Percentiles rank a stretch among this genome's conserved stretches.
These are phyloP conservation scores for Neomorphus geoffroyi DNA, from an alignment of 2,797 vertebrate species.

Conservation along the genomic window DNA sequence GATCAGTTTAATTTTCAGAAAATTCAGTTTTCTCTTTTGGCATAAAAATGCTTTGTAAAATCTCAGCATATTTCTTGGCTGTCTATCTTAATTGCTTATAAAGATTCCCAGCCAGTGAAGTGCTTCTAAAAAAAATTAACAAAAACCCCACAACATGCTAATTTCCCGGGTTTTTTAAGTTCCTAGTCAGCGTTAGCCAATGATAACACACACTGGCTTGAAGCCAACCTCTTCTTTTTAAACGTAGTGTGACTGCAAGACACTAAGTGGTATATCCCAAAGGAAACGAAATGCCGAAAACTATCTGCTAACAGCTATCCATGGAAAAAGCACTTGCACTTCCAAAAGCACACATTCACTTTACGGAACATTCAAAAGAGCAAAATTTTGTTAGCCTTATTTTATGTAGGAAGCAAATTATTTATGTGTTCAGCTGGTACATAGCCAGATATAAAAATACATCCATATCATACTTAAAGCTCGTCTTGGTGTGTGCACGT, in stretches of 20 bases:
- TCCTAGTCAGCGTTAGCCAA: not conserved
- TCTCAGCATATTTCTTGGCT: not conserved
- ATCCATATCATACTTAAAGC: not conserved
- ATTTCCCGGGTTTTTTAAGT: not conserved
- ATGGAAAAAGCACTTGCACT: not conserved
- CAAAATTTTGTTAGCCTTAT: not conserved
- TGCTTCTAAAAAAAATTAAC: not conserved
- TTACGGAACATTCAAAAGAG: not conserved
- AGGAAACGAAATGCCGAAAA: not conserved
- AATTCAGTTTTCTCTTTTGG: not conserved
- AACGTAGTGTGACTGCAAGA: not conserved
- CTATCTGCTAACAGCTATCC: not conserved
- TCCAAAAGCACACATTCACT: not conserved
- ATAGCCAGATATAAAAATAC: not conserved
- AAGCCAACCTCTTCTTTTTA: not conserved
- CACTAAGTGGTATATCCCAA: not conserved
- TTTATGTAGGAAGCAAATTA: not conserved
- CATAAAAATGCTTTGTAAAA: not conserved
- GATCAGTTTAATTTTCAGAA: not conserved
- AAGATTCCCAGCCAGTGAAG: not conserved
- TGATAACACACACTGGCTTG: not conserved
- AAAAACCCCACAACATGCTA: not conserved
- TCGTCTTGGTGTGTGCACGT: not conserved
- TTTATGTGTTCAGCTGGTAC: not conserved
- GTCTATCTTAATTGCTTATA: not conserved